These are phyloP conservation scores for Pollenia angustigena DNA, from an alignment of 2,888 invertebrate species.

Conservation along the genomic window DNA sequence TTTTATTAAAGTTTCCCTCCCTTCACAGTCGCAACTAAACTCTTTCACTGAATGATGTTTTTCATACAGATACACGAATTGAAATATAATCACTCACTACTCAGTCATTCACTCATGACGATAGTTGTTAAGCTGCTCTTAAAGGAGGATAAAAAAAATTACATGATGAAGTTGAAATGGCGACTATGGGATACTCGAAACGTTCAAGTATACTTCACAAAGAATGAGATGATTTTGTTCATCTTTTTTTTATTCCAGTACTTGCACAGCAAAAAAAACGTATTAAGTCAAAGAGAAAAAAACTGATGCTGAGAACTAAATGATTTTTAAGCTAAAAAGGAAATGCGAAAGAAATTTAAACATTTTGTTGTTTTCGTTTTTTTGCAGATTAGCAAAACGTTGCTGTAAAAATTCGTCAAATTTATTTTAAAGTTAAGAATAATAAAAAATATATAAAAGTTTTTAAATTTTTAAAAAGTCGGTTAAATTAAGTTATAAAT, in stretches of 20 bases:
- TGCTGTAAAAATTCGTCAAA: not conserved
- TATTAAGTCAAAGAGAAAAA: constrained; percentile 22
- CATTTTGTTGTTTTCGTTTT: constrained; percentile 12
- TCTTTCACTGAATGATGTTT: constrained; percentile 31
- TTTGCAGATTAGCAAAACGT: constrained; percentile 12
- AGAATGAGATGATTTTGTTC: constrained; percentile 47
- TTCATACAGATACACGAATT: constrained; percentile 51
- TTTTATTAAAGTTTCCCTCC: not conserved
- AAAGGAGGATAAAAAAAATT: constrained; percentile 50
- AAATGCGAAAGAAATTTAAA: constrained; percentile 25
- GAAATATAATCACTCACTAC: constrained; percentile 58
- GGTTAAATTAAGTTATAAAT: too few species aligned
- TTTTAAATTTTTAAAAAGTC: not conserved
- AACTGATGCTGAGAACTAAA: constrained; percentile 22
- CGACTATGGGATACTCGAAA: constrained; percentile 61
- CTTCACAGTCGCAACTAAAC: not conserved
- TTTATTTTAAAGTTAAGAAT: not conserved
- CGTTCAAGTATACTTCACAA: constrained; percentile 55
- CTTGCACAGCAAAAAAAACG: not conserved
- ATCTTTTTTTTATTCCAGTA: not conserved
- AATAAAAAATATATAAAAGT: not conserved
- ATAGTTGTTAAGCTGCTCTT: constrained; percentile 59
- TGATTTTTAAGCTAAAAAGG: constrained; percentile 52
- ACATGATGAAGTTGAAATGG: constrained; percentile 65
- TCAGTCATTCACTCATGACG: constrained; percentile 39